Conservation (phyloP, 2,797 vertebrate species). For the Phrynocephalus forsythii region DNA sequence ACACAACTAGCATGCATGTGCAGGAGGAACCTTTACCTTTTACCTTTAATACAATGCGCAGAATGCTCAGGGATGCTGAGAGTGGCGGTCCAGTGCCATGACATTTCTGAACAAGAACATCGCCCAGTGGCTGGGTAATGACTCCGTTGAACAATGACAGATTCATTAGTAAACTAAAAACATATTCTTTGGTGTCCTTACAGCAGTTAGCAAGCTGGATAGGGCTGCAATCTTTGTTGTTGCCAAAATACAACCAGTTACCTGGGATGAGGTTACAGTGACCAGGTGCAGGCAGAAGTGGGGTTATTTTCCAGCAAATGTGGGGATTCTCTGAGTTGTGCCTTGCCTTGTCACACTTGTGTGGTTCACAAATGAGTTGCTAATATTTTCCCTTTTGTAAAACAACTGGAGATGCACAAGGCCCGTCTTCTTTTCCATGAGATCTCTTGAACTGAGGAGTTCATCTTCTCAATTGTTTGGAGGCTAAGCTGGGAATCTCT, state of each 20-base stretch:
- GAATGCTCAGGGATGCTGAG: too few relatives aligned
- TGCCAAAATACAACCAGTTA: background rate
- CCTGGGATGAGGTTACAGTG: background rate
- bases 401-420: background rate
- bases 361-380: background rate
- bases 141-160: background rate
- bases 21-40: too few relatives aligned
- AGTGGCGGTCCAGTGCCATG: too few relatives aligned
- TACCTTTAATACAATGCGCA: too few relatives aligned
- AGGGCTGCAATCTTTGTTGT: background rate
- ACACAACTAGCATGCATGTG: too few relatives aligned
- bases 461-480: background rate
- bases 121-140: background rate
- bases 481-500: background rate
- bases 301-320: background rate
- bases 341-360: background rate
- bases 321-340: background rate
- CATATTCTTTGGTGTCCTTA: background rate
- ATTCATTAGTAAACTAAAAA: background rate
- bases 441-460: background rate
- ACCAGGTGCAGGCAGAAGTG: background rate
- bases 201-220: background rate
- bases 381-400: background rate
- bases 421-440: background rate
- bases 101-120: background rate